Percentiles rank a stretch among this genome's conserved stretches.
Evolutionary conservation across 2,797 vertebrate species (phyloP).

Genomic region (Falco peregrinus): DNA sequence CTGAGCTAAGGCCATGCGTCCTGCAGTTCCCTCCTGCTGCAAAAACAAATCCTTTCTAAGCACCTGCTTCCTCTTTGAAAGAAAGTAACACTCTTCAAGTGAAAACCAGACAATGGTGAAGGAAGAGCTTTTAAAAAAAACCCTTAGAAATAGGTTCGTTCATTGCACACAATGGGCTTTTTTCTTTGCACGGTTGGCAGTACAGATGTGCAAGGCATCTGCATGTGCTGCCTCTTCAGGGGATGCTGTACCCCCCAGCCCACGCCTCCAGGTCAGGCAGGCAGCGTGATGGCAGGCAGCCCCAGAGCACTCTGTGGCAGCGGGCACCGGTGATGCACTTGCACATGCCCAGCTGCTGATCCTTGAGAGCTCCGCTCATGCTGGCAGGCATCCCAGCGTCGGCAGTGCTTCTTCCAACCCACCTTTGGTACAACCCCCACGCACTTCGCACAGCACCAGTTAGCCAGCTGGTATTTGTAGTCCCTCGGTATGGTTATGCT

Average conservation of each 20-base stretch:
- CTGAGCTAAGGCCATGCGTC: accelerated
- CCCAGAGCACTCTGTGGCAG: background rate
- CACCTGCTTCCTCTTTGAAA: slow-evolving; percentile 9
- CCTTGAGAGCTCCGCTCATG: background rate
- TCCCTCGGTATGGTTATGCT: accelerated
- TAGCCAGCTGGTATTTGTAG: background rate
- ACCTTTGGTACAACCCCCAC: accelerated
- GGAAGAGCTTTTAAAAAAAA: background rate
- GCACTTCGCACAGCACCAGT: accelerated
- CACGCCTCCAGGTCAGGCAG: background rate
- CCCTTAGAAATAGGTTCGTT: background rate
- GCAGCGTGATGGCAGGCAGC: background rate
- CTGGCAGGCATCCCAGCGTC: accelerated
- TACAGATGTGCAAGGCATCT: background rate
- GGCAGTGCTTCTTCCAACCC: background rate
- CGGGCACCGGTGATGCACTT: accelerated
- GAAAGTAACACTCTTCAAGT: background rate
- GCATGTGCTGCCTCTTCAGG: accelerated
- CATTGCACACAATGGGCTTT: accelerated
- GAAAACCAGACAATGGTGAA: background rate
- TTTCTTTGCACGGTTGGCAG: background rate
- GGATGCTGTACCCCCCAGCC: accelerated
- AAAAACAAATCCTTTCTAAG: background rate
- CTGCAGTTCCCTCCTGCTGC: background rate
- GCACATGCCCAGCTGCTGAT: background rate